Evolutionary conservation across 2,797 vertebrate genomes (phyloP).

Genomic region (Diplodus sargus): DNA sequence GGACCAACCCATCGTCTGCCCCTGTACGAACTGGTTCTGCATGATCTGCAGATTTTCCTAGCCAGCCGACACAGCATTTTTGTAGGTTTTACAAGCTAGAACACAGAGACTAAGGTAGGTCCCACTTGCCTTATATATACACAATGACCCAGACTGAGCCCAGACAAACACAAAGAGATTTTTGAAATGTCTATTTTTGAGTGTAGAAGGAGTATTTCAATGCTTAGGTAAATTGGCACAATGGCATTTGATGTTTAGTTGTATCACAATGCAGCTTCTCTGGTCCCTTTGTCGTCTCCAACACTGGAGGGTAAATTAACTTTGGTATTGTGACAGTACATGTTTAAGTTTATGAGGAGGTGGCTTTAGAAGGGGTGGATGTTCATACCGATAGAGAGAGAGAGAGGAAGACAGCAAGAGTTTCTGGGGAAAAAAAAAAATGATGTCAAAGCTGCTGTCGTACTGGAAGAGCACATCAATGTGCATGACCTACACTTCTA

Average conservation of each 20-base stretch:
- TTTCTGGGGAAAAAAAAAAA: background rate
- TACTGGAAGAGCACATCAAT: background rate
- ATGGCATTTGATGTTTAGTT: background rate
- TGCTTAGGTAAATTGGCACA: background rate
- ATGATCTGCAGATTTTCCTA: conserved; percentile 29
- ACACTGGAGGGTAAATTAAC: no score
- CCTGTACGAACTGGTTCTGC: background rate
- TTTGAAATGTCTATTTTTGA: background rate
- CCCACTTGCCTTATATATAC: no score
- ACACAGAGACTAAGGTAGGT: background rate
- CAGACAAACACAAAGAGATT: background rate
- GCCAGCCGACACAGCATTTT: background rate
- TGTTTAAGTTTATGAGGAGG: no score
- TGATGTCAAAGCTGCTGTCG: background rate
- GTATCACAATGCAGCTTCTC: background rate
- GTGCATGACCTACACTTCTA: background rate
- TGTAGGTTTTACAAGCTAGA: background rate
- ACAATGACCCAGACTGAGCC: no score
- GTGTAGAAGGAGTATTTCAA: background rate
- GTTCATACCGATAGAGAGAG: background rate
- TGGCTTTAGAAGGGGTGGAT: no score
- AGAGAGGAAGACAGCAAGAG: background rate
- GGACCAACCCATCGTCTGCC: conserved; percentile 8
- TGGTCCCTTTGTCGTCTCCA: background rate
- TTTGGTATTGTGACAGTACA: background rate